These are phyloP conservation scores for Erannis defoliaria DNA, from an alignment of 2,888 invertebrate species.

Conservation along the genomic window DNA sequence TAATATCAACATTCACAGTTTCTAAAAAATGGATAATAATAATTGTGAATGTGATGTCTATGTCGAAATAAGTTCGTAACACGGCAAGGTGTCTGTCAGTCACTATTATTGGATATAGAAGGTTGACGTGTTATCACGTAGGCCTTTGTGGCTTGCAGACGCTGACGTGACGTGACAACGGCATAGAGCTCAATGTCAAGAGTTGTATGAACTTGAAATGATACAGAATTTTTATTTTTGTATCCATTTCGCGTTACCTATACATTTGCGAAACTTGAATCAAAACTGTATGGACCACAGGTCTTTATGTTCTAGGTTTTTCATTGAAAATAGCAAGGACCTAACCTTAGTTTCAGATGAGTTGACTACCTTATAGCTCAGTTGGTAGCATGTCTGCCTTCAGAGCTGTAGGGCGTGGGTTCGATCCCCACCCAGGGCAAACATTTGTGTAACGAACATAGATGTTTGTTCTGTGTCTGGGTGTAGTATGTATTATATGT, in stretches of 20 bases:
- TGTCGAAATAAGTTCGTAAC: conserved; percentile 23
- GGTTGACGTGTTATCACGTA: conserved; percentile 35
- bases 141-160: conserved; percentile 30
- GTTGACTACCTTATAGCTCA: too few species aligned
- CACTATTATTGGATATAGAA: conserved; percentile 32
- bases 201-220: conserved; percentile 17
- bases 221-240: background rate
- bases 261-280: background rate
- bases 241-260: background rate
- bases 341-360: too few species aligned
- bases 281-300: background rate
- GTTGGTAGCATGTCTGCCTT: too few species aligned
- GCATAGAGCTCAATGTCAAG: conserved; percentile 15
- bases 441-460: too few species aligned
- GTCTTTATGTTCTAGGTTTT: too few species aligned
- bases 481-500: too few species aligned
- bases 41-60: conserved; percentile 7
- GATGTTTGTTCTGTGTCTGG: too few species aligned
- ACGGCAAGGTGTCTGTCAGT: conserved; percentile 29
- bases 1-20: too few species aligned
- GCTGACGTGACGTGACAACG: conserved; percentile 23
- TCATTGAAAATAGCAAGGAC: too few species aligned
- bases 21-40: background rate
- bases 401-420: too few species aligned
- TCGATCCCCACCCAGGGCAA: too few species aligned